These are phyloP conservation scores for Ips typographus DNA, from an alignment of 1,140 invertebrate genomes.

Conservation along the genomic window DNA sequence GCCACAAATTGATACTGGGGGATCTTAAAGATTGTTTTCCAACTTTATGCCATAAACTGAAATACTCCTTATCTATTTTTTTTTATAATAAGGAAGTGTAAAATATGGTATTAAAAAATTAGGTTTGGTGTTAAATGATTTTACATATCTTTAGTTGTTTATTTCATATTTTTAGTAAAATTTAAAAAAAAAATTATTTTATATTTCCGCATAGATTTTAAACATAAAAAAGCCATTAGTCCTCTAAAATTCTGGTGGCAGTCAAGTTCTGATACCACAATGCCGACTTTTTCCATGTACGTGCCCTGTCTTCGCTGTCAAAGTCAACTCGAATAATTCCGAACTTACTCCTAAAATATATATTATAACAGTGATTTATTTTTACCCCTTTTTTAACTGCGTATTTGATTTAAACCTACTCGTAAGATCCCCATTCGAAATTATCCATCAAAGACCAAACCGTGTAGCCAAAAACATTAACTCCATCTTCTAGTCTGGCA, in stretches of 20 bases:
- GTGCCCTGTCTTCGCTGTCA: slow-evolving; percentile 49
- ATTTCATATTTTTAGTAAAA: not conserved
- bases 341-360: slow-evolving; percentile 2
- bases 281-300: slow-evolving; percentile 41
- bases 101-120: too few relatives aligned
- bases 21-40: too few relatives aligned
- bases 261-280: slow-evolving; percentile 20
- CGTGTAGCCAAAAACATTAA: slow-evolving; percentile 58
- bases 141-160: not conserved
- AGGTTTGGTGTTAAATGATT: too few relatives aligned
- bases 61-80: too few relatives aligned
- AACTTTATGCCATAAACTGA: too few relatives aligned
- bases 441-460: slow-evolving; percentile 63
- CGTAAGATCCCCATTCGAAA: slow-evolving; percentile 60
- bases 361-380: not conserved
- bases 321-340: slow-evolving; percentile 49
- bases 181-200: not conserved
- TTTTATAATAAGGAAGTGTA: too few relatives aligned
- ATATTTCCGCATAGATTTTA: too few relatives aligned
- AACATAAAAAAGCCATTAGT: not conserved
- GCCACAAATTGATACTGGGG: too few relatives aligned
- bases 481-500: slow-evolving; percentile 55
- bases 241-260: slow-evolving; percentile 7
- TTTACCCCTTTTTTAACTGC: not conserved
- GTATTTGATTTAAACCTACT: slow-evolving; percentile 41